Percentiles rank a stretch among this genome's conserved stretches.
Evolutionary conservation across 2,113 vertebrate species (phyloP).

Genomic region (Aix galericulata): DNA sequence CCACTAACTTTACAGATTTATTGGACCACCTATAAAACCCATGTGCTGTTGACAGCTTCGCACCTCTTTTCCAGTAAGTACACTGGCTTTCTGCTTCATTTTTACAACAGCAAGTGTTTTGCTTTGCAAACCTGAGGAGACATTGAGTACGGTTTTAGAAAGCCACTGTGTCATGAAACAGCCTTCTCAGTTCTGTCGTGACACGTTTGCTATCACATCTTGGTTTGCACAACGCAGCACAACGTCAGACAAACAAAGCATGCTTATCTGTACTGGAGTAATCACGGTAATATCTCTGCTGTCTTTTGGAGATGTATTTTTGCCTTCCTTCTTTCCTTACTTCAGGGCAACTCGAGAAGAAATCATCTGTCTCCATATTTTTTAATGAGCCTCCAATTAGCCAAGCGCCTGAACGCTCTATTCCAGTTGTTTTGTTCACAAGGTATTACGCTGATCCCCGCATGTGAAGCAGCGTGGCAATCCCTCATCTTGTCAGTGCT

Average conservation of each 20-base stretch:
- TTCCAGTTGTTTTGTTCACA: constrained; percentile 48
- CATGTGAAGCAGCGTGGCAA: constrained; percentile 44
- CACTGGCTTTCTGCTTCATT: not conserved
- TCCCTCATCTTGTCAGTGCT: constrained; percentile 53
- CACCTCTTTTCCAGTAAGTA: not conserved
- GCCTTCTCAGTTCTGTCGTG: constrained; percentile 29
- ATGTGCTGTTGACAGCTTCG: not conserved
- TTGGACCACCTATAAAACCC: not conserved
- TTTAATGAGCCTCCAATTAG: constrained; percentile 70
- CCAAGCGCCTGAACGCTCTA: constrained; percentile 47
- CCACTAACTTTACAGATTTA: not conserved
- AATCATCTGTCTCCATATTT: constrained; percentile 61
- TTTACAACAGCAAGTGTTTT: not conserved
- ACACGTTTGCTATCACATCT: not conserved
- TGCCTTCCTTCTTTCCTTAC: constrained; percentile 10
- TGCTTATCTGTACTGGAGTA: not conserved
- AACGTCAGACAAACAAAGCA: not conserved
- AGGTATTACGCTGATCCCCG: constrained; percentile 43
- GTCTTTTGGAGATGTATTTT: constrained; percentile 10
- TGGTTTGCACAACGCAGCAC: not conserved
- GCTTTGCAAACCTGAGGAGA: constrained; percentile 17
- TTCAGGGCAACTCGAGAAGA: constrained; percentile 53
- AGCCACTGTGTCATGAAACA: constrained; percentile 18
- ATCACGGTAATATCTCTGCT: not conserved
- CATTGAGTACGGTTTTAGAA: not conserved